Percentiles rank a stretch among this genome's conserved stretches.
Evolutionary conservation across 2,797 vertebrate genomes (phyloP).

Genomic region (Meriones psammophilus): DNA sequence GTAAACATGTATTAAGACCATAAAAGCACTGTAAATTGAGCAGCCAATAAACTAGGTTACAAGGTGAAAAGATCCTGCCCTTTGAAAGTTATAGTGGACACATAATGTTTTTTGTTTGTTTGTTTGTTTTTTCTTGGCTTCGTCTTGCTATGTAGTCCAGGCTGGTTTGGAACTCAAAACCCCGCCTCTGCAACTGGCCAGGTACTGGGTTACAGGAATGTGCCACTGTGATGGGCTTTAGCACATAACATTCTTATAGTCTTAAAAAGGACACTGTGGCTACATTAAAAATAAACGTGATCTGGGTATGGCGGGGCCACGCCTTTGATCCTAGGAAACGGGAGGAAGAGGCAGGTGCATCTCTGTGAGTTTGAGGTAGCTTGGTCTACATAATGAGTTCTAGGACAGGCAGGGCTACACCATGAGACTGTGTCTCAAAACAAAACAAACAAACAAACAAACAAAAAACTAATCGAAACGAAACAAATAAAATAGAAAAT

Average conservation of each 20-base stretch:
- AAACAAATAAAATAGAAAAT: background rate
- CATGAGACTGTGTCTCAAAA: background rate
- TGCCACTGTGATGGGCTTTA: background rate
- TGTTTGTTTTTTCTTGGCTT: background rate
- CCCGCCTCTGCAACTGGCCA: no score
- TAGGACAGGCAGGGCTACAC: background rate
- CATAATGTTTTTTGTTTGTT: background rate
- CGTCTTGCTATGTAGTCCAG: background rate
- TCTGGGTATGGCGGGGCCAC: no score
- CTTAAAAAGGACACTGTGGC: background rate
- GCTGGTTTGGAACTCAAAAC: background rate
- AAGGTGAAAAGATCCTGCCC: background rate
- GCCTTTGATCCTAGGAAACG: background rate
- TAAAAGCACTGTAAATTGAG: background rate
- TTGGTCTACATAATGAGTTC: background rate
- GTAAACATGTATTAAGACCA: conserved; percentile 41
- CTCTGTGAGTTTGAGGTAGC: background rate
- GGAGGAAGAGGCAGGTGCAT: background rate
- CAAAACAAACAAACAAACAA: background rate
- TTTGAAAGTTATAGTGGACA: background rate
- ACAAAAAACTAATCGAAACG: background rate
- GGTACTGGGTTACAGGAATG: background rate
- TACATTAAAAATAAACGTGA: background rate
- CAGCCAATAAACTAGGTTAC: background rate
- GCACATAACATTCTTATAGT: background rate